Evolutionary conservation across 2,113 vertebrate genomes (phyloP).

Genomic region (Carassius gibelio): DNA sequence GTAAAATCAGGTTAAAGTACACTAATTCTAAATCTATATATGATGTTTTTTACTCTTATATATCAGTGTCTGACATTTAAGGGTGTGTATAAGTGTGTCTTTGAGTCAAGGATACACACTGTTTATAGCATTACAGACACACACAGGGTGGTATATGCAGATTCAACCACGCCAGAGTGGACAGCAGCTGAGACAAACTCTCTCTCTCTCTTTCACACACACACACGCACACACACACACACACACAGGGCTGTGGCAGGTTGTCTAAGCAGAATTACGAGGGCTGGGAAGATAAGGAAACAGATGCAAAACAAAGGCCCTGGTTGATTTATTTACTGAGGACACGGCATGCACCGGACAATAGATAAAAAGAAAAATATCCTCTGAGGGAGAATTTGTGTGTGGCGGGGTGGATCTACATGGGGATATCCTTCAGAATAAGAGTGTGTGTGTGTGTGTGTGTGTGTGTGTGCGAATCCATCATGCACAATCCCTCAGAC

Average conservation of each 20-base stretch:
- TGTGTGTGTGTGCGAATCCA: conserved; percentile 61
- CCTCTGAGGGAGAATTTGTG: conserved; percentile 56
- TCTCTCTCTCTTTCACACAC: too few species aligned
- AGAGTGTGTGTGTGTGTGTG: too few species aligned
- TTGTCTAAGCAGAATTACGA: conserved; percentile 68
- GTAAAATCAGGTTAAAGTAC: too few species aligned
- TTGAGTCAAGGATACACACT: conserved; percentile 47
- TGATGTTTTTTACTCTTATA: too few species aligned
- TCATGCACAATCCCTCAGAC: conserved; percentile 61
- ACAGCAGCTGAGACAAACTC: neutral
- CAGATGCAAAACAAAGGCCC: conserved; percentile 66
- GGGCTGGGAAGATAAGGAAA: conserved; percentile 70
- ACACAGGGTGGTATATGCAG: conserved; percentile 38
- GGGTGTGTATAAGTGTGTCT: conserved; percentile 14
- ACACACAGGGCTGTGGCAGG: conserved; percentile 51
- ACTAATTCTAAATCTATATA: too few species aligned
- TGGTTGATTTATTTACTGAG: conserved; percentile 74
- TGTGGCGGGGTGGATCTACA: conserved; percentile 57
- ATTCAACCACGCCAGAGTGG: conserved; percentile 9
- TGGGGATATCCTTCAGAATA: conserved; percentile 71
- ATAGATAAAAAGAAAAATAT: conserved; percentile 81
- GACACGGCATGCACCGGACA: conserved; percentile 69
- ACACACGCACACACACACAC: conserved; percentile 6
- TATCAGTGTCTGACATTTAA: too few species aligned
- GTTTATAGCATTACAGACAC: neutral